Evolutionary conservation across 2,797 vertebrate genomes (phyloP).

Genomic region (Calcarius lapponicus): DNA sequence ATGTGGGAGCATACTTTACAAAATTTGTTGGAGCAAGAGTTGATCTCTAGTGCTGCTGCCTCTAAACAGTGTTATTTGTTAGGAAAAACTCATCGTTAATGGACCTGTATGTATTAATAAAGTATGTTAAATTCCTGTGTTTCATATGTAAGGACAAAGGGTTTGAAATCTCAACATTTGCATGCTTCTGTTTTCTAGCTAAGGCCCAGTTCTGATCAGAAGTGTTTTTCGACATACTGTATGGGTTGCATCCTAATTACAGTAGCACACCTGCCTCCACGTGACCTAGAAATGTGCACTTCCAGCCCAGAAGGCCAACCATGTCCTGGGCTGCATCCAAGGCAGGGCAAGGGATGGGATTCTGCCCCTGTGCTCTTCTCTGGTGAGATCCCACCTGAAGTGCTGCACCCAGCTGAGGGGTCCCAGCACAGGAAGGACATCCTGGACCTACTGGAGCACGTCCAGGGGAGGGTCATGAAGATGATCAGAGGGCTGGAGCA

Average conservation of each 20-base stretch:
- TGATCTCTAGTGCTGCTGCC: background rate
- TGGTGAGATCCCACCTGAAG: background rate
- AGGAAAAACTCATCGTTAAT: background rate
- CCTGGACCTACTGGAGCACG: accelerated
- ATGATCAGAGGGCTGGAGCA: background rate
- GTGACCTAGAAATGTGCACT: background rate
- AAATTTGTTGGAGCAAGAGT: background rate
- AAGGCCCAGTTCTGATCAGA: background rate
- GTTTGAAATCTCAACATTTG: background rate
- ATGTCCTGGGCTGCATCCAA: background rate
- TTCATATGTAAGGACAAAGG: background rate
- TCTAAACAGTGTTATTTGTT: background rate
- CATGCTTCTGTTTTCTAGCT: background rate
- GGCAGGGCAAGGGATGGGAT: accelerated
- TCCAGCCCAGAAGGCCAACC: background rate
- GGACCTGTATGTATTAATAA: background rate
- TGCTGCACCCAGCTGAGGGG: no score
- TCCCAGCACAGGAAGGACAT: no score
- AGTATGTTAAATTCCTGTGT: background rate
- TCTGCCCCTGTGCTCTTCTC: background rate
- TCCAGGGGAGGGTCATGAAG: background rate
- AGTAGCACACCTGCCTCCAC: background rate
- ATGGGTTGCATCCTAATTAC: background rate
- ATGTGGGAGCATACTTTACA: background rate
- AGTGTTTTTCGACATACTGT: background rate